Evolutionary conservation across 2,888 invertebrate species (phyloP), one percentile per base, ranked within the genome.

Genomic region (Hermaeophaga mercurialis): DNA sequence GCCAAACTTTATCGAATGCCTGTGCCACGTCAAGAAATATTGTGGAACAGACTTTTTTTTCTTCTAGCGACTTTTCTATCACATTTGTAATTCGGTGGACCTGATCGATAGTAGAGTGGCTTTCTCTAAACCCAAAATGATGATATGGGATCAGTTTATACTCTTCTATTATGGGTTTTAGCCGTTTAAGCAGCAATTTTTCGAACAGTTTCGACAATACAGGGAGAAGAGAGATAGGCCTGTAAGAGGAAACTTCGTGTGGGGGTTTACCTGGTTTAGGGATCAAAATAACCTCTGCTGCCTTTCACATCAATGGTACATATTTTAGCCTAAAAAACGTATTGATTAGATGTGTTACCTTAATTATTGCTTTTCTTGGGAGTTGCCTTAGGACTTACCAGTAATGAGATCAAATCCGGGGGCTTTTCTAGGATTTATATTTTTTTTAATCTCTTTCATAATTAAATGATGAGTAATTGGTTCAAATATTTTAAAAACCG

Each of bases 21-120:
- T 63, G 49, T n/a, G 55, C 52, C n/a, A 58, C 54, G 38, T 59
- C 56, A 6, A 63, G 50, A 24, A 61, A 63, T 11, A 55, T 19
- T 0, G 54, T 17, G 44, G 22, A 28, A n/a, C 63, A 62, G 15
- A 59, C 57, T 58, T 58, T 24, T 46, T 59, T 54, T 6, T 61
- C 15, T 39, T 64, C 59, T 8, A 64, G 18, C 31, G 34, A 17
- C n/a, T 28, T 28, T 28, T 28, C 28, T 9, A 28, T 28, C 8
- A 9, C 8, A 8, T 28, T 8, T 28, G 28, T 7, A n/a, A 28
- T 28, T 28, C 28, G 7, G n/a, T 28, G 28, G 2, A 28, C 28
- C 28, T 28, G 5, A 8, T 28, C 28, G 4, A 28, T 28, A 3
- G 28, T 28, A 9, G 28, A 28, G 9, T 28, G 28, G 3, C n/a